Conservation (phyloP, 2,113 vertebrate species). For the Nettapus auritus region DNA sequence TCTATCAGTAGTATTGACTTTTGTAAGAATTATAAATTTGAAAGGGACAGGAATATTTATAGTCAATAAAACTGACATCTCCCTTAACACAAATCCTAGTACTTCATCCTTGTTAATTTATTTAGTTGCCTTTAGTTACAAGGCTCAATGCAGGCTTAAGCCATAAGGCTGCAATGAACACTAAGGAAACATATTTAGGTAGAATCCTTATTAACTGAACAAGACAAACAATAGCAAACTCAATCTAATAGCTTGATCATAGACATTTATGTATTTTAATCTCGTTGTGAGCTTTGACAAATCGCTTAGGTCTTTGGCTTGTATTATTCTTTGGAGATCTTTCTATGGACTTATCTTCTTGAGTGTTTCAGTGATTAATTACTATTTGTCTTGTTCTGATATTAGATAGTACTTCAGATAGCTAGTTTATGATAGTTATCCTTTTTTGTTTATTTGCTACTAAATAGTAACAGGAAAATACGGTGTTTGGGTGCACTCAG, state of each 20-base stretch:
- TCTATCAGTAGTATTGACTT: background rate
- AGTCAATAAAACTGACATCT: background rate
- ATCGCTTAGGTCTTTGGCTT: background rate
- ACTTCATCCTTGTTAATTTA: background rate
- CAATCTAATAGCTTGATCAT: background rate
- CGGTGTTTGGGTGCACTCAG: background rate
- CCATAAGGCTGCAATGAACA: background rate
- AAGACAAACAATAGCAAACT: background rate
- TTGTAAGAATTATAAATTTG: background rate
- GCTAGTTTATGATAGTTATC: background rate
- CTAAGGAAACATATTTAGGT: background rate
- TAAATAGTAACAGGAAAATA: background rate
- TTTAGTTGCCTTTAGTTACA: background rate
- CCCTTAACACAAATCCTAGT: background rate
- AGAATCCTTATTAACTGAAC: background rate
- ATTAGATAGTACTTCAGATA: background rate
- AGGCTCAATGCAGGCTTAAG: background rate
- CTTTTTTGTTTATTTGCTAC: background rate
- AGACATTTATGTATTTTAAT: background rate
- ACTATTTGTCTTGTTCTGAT: background rate
- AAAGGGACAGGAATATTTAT: background rate
- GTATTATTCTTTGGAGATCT: background rate
- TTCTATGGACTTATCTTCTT: background rate
- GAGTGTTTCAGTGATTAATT: background rate
- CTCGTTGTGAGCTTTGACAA: background rate